phyloP scores from a whole-genome alignment of 2,797 vertebrate genomes.

The Cichlasoma orientale region DNA sequence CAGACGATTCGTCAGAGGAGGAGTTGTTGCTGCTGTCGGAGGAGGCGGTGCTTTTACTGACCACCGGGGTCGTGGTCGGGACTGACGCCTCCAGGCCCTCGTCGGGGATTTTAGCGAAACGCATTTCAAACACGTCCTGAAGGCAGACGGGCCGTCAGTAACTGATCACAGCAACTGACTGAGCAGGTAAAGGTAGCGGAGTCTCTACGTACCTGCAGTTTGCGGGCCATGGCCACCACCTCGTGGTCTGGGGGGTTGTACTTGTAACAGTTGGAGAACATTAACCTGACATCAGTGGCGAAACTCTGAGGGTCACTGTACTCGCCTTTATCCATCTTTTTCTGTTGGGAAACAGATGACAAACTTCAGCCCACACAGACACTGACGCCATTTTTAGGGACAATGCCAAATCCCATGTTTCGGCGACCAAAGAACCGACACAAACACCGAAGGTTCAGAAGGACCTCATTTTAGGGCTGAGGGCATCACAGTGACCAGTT shows the following conservation, averaged over 20 bases:
- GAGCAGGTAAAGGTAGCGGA: neutral
- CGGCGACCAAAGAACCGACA: too few relatives aligned
- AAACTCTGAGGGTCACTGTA: slow-evolving; percentile 95
- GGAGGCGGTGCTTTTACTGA: slow-evolving; percentile 93
- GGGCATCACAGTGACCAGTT: too few relatives aligned
- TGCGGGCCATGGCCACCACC: slow-evolving; percentile 90
- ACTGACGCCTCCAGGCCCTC: slow-evolving; percentile 87
- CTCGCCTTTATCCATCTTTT: slow-evolving; percentile 95
- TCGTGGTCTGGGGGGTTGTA: slow-evolving; percentile 98
- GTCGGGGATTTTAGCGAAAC: slow-evolving; percentile 97
- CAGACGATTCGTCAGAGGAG: slow-evolving; percentile 93
- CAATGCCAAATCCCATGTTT: too few relatives aligned
- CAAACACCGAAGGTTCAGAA: too few relatives aligned
- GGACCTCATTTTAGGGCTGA: too few relatives aligned
- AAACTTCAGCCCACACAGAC: too few relatives aligned
- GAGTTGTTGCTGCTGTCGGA: slow-evolving; percentile 95
- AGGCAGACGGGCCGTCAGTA: neutral
- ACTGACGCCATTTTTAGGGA: too few relatives aligned
- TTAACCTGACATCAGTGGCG: slow-evolving; percentile 94
- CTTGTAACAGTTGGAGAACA: slow-evolving; percentile 99
- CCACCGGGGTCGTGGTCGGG: slow-evolving; percentile 83
- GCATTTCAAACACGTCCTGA: slow-evolving; percentile 98
- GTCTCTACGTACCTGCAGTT: slow-evolving; percentile 71
- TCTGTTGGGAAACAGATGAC: slow-evolving; percentile 75
- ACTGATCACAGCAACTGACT: neutral